phyloP scores from a whole-genome alignment of 2,797 vertebrate genomes.

The Poecile montanus region DNA sequence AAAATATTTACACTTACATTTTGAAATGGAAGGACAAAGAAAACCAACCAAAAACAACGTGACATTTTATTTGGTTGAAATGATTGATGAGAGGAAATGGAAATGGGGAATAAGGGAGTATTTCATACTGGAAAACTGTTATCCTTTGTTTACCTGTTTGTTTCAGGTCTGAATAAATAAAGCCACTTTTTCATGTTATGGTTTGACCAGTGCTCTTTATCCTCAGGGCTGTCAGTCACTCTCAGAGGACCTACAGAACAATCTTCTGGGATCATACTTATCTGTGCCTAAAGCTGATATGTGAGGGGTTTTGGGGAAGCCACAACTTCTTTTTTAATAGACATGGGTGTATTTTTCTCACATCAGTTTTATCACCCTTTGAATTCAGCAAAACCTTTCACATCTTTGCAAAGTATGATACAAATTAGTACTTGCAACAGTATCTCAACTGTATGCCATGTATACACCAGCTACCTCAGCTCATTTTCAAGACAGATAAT shows the following conservation, averaged over 20 bases:
- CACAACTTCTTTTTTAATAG: neutral
- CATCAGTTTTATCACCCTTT: neutral
- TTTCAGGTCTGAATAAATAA: conserved; percentile 17
- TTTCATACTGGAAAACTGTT: neutral
- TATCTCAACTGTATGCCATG: neutral
- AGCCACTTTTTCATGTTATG: neutral
- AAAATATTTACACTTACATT: neutral
- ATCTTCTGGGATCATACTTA: neutral
- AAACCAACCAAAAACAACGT: neutral
- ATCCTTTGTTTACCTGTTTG: neutral
- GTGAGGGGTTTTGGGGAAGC: neutral
- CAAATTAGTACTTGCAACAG: neutral
- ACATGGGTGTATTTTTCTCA: neutral
- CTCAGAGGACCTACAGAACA: neutral
- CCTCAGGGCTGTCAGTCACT: neutral
- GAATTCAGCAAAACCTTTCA: neutral
- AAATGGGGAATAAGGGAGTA: neutral
- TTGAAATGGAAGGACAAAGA: conserved; percentile 18
- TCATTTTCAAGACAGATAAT: neutral
- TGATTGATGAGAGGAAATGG: conserved; percentile 17
- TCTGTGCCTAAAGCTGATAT: neutral
- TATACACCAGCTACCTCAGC: neutral
- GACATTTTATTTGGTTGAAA: conserved; percentile 14
- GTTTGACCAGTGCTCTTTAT: neutral
- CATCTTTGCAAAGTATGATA: neutral